Evolutionary conservation across 35 echinoderm and acorn worm species (phyloP), one percentile per base, ranked within the genome.

Genomic region (Apostichopus japonicus): DNA sequence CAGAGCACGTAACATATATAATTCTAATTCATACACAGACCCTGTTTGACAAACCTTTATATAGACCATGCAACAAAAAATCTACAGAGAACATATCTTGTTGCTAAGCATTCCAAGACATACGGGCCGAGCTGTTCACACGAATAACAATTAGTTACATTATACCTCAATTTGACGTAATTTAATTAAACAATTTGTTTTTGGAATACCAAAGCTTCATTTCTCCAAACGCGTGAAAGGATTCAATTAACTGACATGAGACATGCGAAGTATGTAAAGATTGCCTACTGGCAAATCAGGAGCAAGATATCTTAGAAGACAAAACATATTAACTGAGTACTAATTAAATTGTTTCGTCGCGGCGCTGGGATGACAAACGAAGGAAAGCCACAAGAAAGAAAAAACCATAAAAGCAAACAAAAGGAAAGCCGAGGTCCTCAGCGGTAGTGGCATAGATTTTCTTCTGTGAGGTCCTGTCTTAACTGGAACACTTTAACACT

Each of bases 261-360:
- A 75, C 16, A 75, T 75, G 71, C 71, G 17, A 21, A 23, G 71
- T 75, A 75, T 75, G 71, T 75, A 75, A 75, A 75, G 71, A 75
- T 75, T n/a, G 71, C 71, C 17, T 19, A 6, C 17, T 13, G 57
- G 57, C 57, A 61, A 61, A 61, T 44, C 15, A 75, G 16, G 11
- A 19, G 17, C 71, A 23, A 4, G 16, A n/a, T 24, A 21, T 75
- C 16, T 75, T 75, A 21, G n/a, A 19, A 75, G 11, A 75, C 71
- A 75, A 75, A 75, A 75, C 17, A 75, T 75, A 75, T 75, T 75
- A 75, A 75, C 71, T 23, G 14, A 19, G 17, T 19, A 75, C 17
- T 75, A 75, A 75, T 75, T 75, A 75, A 75, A 75, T 75, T 75
- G 71, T 75, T 21, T 75, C 71, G 17, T 75, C 71, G 6, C 71